Evolutionary conservation across 92 coral and sea anemone species (phyloP), one percentile per base, ranked within the genome.

Genomic region (Isaurus tuberculatus): DNA sequence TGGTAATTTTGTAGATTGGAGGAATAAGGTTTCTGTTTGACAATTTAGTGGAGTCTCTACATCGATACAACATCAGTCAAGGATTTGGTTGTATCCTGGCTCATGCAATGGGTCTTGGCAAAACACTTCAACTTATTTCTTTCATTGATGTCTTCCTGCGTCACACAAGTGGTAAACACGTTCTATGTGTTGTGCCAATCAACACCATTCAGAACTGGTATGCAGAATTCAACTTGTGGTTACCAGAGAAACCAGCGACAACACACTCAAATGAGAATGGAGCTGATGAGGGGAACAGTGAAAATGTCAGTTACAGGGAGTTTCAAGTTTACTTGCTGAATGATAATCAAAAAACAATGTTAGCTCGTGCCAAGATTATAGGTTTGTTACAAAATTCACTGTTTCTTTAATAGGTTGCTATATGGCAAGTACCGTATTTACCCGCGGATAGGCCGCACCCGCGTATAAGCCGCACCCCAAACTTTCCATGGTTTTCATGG

Each of bases 81-180:
- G 99, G 99, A 2, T 94, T 96, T 89, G 99, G 99, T 19, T 96
- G 99, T 78, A 96, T 96, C 48, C 69, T 96, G 11, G 99, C 99
- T 2, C 99, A 96, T 72, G 86, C 98, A 11, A 96, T 96, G 99
- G 99, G 99, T 1, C 97, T 96, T 0, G 99, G 99, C 0, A 96
- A 96, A 77, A 96, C 99, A 1, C 91, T 96, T 27, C 98, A 96
- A 87, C 86, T 96, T 7, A 86, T 88, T 51, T 90, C 96, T 42
- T 96, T 96, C 81, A 73, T 91, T 66, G 99, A 96, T 67, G 91
- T 92, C 66, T 92, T 94, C 90, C 90, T 96, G 37, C 88, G 83
- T 17, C 88, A 87, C 67, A 96, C 99, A 2, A 72, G 87, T 57
- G 99, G 92, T 17, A 94, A 67, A 23, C 92, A 92, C 80, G 98